A percentile compares a stretch with the other conserved stretches of the same genome.
phyloP scores from a whole-genome alignment of 2,888 invertebrate species.

The Orchestes rusci region DNA sequence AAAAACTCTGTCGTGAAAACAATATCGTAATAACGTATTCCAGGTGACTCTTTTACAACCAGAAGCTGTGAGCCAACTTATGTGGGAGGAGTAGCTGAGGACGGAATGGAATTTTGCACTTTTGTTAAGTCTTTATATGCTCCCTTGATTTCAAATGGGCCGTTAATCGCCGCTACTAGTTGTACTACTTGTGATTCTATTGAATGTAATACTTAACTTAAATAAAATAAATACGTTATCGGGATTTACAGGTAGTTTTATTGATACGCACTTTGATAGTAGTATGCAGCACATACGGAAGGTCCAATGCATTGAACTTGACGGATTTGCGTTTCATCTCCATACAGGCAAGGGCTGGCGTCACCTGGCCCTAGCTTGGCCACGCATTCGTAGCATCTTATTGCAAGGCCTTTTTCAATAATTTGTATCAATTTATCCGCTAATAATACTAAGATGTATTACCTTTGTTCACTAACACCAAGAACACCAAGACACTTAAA shows the following conservation, averaged over 20 bases:
- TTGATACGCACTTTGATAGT: slow-evolving; percentile 32
- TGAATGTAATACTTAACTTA: slow-evolving; percentile 8
- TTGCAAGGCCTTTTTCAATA: too few species aligned
- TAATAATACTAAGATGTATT: too few species aligned
- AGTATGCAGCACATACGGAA: slow-evolving; percentile 36
- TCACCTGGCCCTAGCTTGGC: slow-evolving; percentile 31
- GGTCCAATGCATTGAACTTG: slow-evolving; percentile 33
- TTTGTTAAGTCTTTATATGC: slow-evolving; percentile 2
- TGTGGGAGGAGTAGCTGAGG: slow-evolving; percentile 7
- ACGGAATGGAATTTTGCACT: slow-evolving; percentile 1
- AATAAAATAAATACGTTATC: not conserved
- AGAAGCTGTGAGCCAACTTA: slow-evolving; percentile 10
- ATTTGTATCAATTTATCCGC: too few species aligned
- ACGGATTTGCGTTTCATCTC: slow-evolving; percentile 30
- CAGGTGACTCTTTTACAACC: slow-evolving; percentile 10
- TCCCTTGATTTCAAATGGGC: not conserved
- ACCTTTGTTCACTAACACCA: too few species aligned
- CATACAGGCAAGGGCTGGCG: slow-evolving; percentile 31
- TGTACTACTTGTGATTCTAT: slow-evolving; percentile 5
- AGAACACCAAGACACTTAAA: too few species aligned
- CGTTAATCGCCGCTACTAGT: not conserved
- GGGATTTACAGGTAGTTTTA: not conserved
- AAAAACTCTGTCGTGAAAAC: too few species aligned
- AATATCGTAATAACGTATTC: too few species aligned
- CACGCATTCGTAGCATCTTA: slow-evolving; percentile 35